phyloP scores from a whole-genome alignment of 2,113 vertebrate genomes.

The Irena cyanogastra region DNA sequence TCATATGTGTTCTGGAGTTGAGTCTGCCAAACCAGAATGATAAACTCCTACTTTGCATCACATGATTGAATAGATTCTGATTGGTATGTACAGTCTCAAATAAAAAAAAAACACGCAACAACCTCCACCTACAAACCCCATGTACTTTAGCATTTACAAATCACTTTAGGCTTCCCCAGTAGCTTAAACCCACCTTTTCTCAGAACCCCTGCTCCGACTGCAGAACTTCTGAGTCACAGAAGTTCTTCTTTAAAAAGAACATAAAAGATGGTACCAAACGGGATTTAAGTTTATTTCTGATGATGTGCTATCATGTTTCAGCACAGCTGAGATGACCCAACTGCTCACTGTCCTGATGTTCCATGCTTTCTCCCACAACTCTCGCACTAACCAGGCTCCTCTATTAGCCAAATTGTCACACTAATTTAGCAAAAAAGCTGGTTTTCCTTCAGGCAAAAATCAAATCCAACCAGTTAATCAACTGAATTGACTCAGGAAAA shows the following conservation, averaged over 20 bases:
- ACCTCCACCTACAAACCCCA: background rate
- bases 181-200: background rate
- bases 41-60: background rate
- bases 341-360: background rate
- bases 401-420: background rate
- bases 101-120: background rate
- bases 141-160: background rate
- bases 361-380: background rate
- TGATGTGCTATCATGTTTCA: background rate
- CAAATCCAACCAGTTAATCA: constrained; percentile 14
- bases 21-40: background rate
- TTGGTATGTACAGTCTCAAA: accelerated
- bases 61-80: background rate
- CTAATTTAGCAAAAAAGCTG: background rate
- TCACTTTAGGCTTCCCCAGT: background rate
- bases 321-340: background rate
- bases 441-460: background rate
- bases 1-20: background rate
- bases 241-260: background rate
- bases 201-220: background rate
- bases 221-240: background rate
- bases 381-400: background rate
- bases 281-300: background rate
- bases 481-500: background rate
- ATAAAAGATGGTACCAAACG: background rate